phyloP scores from a whole-genome alignment of 2,797 vertebrate genomes.

The Sebastes umbrosus region DNA sequence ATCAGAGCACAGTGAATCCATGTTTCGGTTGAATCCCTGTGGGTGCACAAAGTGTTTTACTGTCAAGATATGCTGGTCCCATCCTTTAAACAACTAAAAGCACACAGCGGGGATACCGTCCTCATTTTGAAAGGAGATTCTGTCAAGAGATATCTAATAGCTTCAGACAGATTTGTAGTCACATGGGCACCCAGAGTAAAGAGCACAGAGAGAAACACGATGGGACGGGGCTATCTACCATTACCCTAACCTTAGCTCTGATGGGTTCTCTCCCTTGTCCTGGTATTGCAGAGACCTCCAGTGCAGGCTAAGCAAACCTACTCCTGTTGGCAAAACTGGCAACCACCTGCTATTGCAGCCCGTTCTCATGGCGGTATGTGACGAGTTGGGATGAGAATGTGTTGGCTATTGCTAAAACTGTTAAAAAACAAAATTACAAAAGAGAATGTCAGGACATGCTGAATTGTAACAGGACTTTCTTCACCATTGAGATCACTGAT shows the following conservation, averaged over 20 bases:
- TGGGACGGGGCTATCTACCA: background rate
- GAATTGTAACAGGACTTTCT: background rate
- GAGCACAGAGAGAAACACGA: background rate
- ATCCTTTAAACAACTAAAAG: constrained; percentile 22
- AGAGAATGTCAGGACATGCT: background rate
- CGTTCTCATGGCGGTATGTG: too few species aligned
- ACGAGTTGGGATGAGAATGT: too few species aligned
- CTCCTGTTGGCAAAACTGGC: background rate
- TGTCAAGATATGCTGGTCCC: constrained; percentile 16
- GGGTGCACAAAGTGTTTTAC: background rate
- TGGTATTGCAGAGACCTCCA: background rate
- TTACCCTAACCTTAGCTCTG: background rate
- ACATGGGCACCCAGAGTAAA: background rate
- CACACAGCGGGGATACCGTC: constrained; percentile 2
- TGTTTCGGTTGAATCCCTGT: background rate
- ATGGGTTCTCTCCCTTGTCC: background rate
- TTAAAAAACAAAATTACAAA: background rate
- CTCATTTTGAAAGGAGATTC: constrained; percentile 9
- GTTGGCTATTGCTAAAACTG: background rate
- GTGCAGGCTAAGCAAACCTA: background rate
- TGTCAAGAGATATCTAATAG: constrained; percentile 4
- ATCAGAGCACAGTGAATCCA: background rate
- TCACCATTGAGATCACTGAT: background rate
- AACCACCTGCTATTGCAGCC: background rate
- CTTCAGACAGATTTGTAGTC: constrained; percentile 3